These are phyloP conservation scores for Poecile atricapillus DNA, from an alignment of 2,113 vertebrate genomes.

Conservation along the genomic window DNA sequence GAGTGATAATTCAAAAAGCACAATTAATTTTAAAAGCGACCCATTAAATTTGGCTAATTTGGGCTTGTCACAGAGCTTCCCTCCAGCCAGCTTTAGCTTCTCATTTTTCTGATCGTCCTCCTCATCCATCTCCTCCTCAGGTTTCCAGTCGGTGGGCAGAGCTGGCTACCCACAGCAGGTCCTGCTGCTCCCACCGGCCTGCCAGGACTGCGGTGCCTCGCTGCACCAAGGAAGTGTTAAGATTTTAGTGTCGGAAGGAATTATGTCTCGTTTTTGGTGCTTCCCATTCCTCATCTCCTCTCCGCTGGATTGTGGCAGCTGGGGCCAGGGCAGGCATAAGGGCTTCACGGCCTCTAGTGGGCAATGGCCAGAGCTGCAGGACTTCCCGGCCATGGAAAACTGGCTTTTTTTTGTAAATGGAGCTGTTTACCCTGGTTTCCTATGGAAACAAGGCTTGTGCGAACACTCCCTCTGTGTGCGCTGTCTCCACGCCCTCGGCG, in stretches of 20 bases:
- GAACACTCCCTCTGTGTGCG: neutral
- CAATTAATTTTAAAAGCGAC: neutral
- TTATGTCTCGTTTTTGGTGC: neutral
- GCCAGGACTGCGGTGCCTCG: neutral
- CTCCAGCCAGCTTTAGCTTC: neutral
- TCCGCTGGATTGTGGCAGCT: neutral
- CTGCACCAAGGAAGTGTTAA: neutral
- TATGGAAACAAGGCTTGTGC: neutral
- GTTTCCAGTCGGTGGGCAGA: neutral
- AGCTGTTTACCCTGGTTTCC: neutral
- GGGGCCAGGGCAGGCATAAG: neutral
- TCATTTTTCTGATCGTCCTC: neutral
- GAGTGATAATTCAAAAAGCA: neutral
- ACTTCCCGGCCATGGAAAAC: neutral
- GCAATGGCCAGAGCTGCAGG: constrained; percentile 45
- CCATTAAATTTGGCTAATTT: neutral
- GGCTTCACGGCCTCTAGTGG: constrained; percentile 76
- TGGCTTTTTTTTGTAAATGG: fast-evolving
- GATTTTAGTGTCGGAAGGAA: neutral
- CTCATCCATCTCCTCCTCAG: neutral
- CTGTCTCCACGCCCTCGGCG: neutral
- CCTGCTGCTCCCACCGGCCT: neutral
- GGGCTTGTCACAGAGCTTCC: neutral
- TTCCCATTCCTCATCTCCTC: neutral
- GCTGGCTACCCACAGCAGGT: neutral